These are phyloP conservation scores for Psix sp. DNA, from an alignment of 1,140 invertebrate species.

Conservation along the genomic window DNA sequence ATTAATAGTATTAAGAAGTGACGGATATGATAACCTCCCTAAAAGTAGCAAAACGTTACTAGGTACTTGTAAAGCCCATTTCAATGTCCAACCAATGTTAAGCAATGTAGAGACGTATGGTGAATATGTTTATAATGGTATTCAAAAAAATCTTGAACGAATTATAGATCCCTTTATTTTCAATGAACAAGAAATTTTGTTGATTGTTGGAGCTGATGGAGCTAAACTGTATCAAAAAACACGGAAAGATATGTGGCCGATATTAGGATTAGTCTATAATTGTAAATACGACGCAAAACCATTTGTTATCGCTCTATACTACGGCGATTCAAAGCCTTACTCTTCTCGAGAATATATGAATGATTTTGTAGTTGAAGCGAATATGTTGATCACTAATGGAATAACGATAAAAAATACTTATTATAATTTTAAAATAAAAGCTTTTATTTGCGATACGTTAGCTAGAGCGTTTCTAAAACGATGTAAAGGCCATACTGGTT, in stretches of 20 bases:
- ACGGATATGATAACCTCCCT: neutral
- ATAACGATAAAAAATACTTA: slow-evolving; percentile 4
- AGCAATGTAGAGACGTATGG: neutral
- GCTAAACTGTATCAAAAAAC: neutral
- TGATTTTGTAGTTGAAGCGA: slow-evolving; percentile 11
- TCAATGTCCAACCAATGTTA: neutral
- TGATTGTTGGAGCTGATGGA: slow-evolving; percentile 2
- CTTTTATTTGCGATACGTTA: too few species aligned
- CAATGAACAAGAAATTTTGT: neutral
- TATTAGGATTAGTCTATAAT: slow-evolving; percentile 15
- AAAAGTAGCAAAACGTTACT: slow-evolving; percentile 10
- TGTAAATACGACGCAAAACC: slow-evolving; percentile 3
- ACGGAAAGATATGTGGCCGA: slow-evolving; percentile 7
- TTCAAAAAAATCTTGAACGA: neutral
- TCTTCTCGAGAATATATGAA: neutral
- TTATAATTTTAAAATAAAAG: slow-evolving; percentile 13
- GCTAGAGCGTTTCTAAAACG: too few species aligned
- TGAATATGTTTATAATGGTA: neutral
- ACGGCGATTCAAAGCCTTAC: slow-evolving; percentile 7
- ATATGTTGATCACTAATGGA: neutral
- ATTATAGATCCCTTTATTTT: neutral
- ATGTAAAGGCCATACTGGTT: slow-evolving; percentile 29
- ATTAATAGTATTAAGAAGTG: slow-evolving; percentile 5
- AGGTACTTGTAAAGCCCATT: neutral
- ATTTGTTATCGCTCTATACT: slow-evolving; percentile 17